phyloP scores from a whole-genome alignment of 2,797 vertebrate genomes.

The Sebastes glaucus region DNA sequence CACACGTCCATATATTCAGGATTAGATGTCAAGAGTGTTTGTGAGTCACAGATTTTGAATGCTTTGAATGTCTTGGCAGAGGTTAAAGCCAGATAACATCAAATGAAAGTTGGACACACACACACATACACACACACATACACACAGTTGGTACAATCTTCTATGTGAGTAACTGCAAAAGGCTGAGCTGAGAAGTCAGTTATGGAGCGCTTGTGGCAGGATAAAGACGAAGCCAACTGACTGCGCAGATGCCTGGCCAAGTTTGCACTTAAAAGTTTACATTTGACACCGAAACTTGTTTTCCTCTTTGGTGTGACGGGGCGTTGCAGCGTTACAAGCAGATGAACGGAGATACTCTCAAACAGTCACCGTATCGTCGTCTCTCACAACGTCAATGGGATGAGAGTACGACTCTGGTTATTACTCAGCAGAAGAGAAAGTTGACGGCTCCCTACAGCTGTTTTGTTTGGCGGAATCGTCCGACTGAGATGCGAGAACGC shows the following conservation, averaged over 20 bases:
- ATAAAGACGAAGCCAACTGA: constrained; percentile 26
- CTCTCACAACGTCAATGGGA: constrained; percentile 53
- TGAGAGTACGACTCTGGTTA: constrained; percentile 48
- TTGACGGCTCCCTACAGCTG: constrained; percentile 20
- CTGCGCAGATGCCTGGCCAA: neutral
- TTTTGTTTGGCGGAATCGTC: neutral
- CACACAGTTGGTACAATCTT: constrained; percentile 15
- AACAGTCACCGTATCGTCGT: constrained; percentile 46
- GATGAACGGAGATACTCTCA: constrained; percentile 47
- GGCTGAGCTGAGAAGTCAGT: constrained; percentile 40
- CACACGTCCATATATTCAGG: constrained; percentile 11
- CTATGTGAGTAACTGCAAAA: constrained; percentile 38
- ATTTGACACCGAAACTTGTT: constrained; percentile 28
- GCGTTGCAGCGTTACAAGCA: constrained; percentile 27
- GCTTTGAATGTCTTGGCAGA: constrained; percentile 38
- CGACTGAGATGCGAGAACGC: neutral
- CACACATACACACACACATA: neutral
- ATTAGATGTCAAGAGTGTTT: constrained; percentile 44
- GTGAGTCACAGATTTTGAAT: constrained; percentile 48
- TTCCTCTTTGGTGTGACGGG: neutral
- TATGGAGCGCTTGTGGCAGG: constrained; percentile 19
- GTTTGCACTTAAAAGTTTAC: constrained; percentile 6
- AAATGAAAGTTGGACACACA: constrained; percentile 32
- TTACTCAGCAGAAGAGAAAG: constrained; percentile 63
- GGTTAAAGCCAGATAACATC: constrained; percentile 46